phyloP scores from a whole-genome alignment of 2,113 vertebrate species.

The Silurus meridionalis region DNA sequence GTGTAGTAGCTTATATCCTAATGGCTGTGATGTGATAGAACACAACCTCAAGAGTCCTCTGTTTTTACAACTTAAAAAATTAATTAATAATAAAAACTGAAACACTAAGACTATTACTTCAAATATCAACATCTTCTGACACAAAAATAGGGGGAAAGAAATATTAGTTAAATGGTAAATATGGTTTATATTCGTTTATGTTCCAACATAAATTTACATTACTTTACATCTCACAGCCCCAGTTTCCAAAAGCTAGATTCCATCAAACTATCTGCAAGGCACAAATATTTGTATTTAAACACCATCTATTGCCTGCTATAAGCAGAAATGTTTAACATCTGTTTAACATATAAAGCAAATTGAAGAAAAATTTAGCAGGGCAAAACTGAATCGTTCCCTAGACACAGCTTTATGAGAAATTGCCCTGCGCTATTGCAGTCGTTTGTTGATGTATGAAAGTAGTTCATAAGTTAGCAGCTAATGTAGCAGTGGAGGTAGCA shows the following conservation, averaged over 20 bases:
- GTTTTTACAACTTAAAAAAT: background rate
- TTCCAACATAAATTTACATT: background rate
- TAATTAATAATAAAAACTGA: too few species aligned
- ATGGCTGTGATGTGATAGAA: background rate
- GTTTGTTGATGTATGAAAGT: background rate
- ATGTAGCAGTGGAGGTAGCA: background rate
- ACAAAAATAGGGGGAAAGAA: background rate
- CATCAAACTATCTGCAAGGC: background rate
- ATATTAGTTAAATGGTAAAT: background rate
- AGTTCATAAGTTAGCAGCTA: background rate
- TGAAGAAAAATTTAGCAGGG: background rate
- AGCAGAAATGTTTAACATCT: background rate
- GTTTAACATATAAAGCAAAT: background rate
- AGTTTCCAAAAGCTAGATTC: background rate
- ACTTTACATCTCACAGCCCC: background rate
- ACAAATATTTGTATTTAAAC: background rate
- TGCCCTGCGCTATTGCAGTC: background rate
- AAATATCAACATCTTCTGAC: background rate
- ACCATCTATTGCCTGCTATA: background rate
- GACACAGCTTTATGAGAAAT: background rate
- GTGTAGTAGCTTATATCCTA: background rate
- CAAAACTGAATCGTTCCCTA: background rate
- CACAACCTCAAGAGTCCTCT: background rate
- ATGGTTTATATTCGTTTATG: background rate
- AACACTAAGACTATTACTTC: background rate